Base-by-base conservation (phyloP, 2,797 vertebrate species). In the Pseudocheirus occidentalis region DNA sequence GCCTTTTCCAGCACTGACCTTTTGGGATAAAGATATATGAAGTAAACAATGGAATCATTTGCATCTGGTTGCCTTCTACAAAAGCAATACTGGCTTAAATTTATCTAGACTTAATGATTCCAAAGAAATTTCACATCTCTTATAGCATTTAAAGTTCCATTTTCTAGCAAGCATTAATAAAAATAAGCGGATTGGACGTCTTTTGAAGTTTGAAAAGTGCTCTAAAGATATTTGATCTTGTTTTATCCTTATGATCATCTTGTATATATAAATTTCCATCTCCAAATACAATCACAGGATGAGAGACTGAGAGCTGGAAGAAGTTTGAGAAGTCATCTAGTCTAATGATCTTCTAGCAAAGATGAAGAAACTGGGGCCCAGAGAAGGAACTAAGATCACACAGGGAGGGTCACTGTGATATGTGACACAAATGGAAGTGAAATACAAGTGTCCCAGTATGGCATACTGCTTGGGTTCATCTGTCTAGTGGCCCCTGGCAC, bases 201-300 rank as follows among this genome's bases (percentile, higher is more conserved):
- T 46, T 46, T 24, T 46, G 24, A 46, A 81, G 40, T 81, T 46
- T 46, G 40, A 21, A 73, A 40, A 73, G 0, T 0, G 0, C n/a
- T 73, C 40, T 73, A 40, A 73, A 73, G 21, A 40, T 18, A 73
- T 73, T n/a, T n/a, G 40, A 73, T 73, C n/a, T 40, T 73, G 28
- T 73, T 81, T 81, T 81, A 10, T 46, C 40, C n/a, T 93, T 96
- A n/a, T 55, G 93, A 95, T 87, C 93, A 94, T 31, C 95, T 29
- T 91, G 81, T 93, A 94, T 73, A 95, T 55, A 95, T n/a, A n/a
- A 95, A 95, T 95, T 97, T 96, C 55, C 91, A 94, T 95, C 81
- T 96, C 31, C 58, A 96, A 96, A 96, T 90, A 54, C 46, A 95
- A 92, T 59, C 92, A 94, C 89, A 92, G 50, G 96, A 94, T 95